A percentile compares a stretch with the other conserved stretches of the same genome.
These are phyloP conservation scores for Zosterops lateralis DNA, from an alignment of 2,113 vertebrate genomes.

Conservation along the genomic window DNA sequence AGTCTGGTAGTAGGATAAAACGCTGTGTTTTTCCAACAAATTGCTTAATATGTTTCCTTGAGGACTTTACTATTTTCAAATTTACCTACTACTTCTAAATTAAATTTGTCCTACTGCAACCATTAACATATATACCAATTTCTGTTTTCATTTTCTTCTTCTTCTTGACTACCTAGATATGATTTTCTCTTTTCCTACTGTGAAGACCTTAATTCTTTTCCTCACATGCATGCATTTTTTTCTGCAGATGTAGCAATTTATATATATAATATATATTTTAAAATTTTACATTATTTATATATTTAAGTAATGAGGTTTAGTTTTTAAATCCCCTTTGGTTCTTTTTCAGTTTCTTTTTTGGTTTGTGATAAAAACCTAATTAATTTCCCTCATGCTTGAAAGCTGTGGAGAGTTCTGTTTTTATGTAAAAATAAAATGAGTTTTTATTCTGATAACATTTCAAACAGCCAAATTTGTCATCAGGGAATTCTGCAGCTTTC, in stretches of 20 bases:
- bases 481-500: background rate
- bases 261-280: background rate
- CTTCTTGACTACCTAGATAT: background rate
- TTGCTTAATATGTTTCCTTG: background rate
- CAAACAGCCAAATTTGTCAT: background rate
- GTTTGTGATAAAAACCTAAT: background rate
- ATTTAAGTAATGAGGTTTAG: background rate
- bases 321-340: background rate
- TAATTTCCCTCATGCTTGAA: background rate
- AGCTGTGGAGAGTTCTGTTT: background rate
- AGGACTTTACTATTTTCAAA: background rate
- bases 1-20: background rate
- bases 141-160: background rate
- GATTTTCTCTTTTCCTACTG: background rate
- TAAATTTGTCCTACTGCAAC: background rate
- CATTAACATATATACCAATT: background rate
- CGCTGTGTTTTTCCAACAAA: background rate
- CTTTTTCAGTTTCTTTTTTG: background rate
- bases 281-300: background rate
- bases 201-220: background rate
- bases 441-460: slow-evolving; percentile 3
- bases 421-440: slow-evolving; percentile 10
- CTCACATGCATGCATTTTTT: background rate
- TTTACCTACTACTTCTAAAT: background rate
- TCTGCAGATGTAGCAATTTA: background rate